These are phyloP conservation scores for Montipora foliosa DNA, from an alignment of 64 coral and sea anemone species.

Conservation along the genomic window DNA sequence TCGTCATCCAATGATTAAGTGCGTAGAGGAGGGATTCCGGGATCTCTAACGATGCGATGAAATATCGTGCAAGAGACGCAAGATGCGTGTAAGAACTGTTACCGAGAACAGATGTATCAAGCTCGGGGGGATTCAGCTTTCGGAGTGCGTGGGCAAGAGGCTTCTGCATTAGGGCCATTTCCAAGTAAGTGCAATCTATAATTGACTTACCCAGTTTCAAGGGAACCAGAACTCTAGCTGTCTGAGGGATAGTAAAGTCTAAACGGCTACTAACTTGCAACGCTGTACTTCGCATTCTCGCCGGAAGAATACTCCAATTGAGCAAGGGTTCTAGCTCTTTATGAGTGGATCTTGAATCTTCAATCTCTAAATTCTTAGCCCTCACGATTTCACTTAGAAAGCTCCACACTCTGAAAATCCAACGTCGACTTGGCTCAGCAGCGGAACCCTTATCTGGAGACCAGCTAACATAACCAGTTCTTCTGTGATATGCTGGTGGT, in stretches of 20 bases:
- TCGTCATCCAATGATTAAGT: slow-evolving; percentile 3
- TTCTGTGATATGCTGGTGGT: not conserved
- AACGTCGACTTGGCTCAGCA: not conserved
- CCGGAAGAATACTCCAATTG: slow-evolving; percentile 54
- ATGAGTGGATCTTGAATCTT: not conserved
- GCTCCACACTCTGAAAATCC: slow-evolving; percentile 51
- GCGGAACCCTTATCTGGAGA: not conserved
- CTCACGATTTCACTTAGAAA: slow-evolving; percentile 1
- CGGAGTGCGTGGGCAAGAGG: not conserved
- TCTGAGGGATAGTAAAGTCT: not conserved
- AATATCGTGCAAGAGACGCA: not conserved
- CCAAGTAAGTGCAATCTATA: not conserved
- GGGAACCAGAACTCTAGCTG: slow-evolving; percentile 3
- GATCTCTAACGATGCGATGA: slow-evolving; percentile 42
- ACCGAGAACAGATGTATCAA: not conserved
- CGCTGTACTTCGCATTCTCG: not conserved
- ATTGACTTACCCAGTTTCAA: slow-evolving; percentile 16
- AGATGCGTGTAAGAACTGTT: no score
- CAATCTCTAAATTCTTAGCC: not conserved
- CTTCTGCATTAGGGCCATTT: not conserved
- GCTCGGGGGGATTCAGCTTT: slow-evolving; percentile 43
- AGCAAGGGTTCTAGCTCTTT: not conserved
- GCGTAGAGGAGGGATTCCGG: slow-evolving; percentile 40
- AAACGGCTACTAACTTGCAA: not conserved
- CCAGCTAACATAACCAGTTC: slow-evolving; percentile 20